Conservation (phyloP, 2,888 invertebrate genomes). For the Calliscelio sp. region DNA sequence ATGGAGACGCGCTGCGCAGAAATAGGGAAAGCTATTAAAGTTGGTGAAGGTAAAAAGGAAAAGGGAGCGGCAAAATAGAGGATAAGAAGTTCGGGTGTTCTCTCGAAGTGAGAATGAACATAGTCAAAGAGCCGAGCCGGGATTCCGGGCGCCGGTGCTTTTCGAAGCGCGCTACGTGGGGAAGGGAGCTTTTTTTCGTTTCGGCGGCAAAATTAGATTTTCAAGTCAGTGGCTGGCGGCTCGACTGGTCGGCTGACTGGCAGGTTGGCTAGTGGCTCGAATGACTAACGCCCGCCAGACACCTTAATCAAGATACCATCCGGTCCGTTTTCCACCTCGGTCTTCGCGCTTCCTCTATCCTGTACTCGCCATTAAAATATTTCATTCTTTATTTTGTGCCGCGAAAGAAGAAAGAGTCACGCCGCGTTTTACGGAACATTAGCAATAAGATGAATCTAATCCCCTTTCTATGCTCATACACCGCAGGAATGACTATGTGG, state of each 20-base stretch:
- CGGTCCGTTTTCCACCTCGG: conserved; percentile 70
- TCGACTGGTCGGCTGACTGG: conserved; percentile 62
- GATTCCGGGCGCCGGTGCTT: conserved; percentile 61
- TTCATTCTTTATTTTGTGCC: conserved; percentile 82
- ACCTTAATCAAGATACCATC: conserved; percentile 83
- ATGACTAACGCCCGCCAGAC: conserved; percentile 79
- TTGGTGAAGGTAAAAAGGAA: conserved; percentile 50
- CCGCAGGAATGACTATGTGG: conserved; percentile 62
- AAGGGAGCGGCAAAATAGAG: conserved; percentile 25
- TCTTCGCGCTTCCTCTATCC: conserved; percentile 60
- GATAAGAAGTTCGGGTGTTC: conserved; percentile 26
- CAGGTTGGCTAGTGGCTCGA: conserved; percentile 70
- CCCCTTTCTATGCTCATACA: conserved; percentile 30
- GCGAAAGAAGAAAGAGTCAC: conserved; percentile 73
- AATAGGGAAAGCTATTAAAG: conserved; percentile 64
- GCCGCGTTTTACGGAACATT: conserved; percentile 81
- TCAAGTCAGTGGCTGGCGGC: conserved; percentile 75
- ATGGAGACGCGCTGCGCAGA: conserved; percentile 16
- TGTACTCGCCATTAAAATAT: conserved; percentile 82
- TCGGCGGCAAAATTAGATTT: conserved; percentile 81
- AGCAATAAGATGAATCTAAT: conserved; percentile 78
- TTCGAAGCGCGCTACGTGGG: conserved; percentile 68
- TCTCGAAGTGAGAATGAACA: conserved; percentile 60
- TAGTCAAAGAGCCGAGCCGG: conserved; percentile 47
- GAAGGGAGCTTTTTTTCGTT: conserved; percentile 76